Base-by-base conservation (phyloP, 30 jellyfish, hydroid and myxozoan genomes). In the Cassiopea andromeda region DNA sequence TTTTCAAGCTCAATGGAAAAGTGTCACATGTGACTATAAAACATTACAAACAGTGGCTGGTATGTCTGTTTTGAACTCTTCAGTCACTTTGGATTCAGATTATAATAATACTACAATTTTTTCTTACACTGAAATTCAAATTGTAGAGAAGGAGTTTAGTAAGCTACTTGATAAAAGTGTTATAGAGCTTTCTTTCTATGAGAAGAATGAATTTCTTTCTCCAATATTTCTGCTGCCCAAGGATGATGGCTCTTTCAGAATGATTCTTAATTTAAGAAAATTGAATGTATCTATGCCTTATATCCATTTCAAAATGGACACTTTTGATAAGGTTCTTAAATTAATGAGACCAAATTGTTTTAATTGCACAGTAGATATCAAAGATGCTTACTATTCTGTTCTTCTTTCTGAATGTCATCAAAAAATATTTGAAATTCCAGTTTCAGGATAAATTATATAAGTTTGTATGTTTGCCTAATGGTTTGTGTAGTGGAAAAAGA, bases 341-440 rank as follows among this genome's bases (percentile, higher is more conserved):
- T 54, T 54, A 54, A 54, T 54, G 10, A 6, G 12, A 10, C 7
- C 7, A 10, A 10, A 75, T 48, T 75, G 84, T 75, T 45, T 10
- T 14, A 78, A 38, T 16, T 16, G 83, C 7, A 38, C 88, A 15
- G 13, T 78, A 38, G 88, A 78, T 54, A 19, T 78, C 58, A 78
- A 78, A 8, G 88, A 78, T 78, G 88, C 88, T 3, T 78, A 78
- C 18, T 78, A 78, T 57, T 44, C 71, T 46, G 88, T 78, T 16
- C 45, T 10, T 4, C 44, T 78, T 17, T 27, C 43, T 7, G 48
- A 8, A 69, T 8, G 9, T n/a, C 45, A n/a, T 19, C 78, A 69
- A 69, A 69, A 69, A 44, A 27, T 69, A 69, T 69, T 44, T 69
- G 15, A 69, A 69, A 69, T 69, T 69, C 15, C 15, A 69, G 16